Evolutionary conservation across 2,113 vertebrate genomes (phyloP), one percentile per base, ranked within the genome.

Genomic region (Ictidomys tridecemlineatus): DNA sequence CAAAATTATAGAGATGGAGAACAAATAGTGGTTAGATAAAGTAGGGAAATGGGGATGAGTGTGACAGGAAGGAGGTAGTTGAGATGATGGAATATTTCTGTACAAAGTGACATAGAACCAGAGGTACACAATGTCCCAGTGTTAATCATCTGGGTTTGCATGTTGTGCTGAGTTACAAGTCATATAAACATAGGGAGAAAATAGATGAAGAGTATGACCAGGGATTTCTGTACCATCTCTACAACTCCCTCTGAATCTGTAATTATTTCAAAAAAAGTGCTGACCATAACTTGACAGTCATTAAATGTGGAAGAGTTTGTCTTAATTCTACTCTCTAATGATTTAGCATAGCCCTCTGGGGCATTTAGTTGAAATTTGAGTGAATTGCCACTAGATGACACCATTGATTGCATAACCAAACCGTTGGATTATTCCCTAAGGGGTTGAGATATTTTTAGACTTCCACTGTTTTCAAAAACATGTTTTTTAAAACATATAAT

Each of bases 321-420:
- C 32, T 87, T 93, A 87, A 58, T 96, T 65, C 63, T 48, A 24
- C 26, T 86, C 24, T 48, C 70, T 90, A 95, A 79, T 48, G 53
- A 92, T 56, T 89, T 61, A 74, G 45, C 34, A 32, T 6, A 45
- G 32, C 30, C 74, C 95, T 92, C 51, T 84, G 90, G 87, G 92
- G 73, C 45, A 28, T 22, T 63, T 79, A 73, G 74, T 61, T 97
- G 97, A 97, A 93, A 96, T 97, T 72, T 90, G 78, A 96, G 87
- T 70, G 80, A 96, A 84, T 92, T 95, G 78, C 96, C 96, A 94
- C 97, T 98, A 97, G 96, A 96, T 97, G 96, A 96, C 96, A 94
- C 80, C 96, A 78, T 9, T 91, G 91, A 84, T 96, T 97, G n/a
- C 91, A 63, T 48, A 95, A 93, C 34, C 51, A 80, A 92, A 30